Conservation (phyloP, 2,797 vertebrate genomes). For the Melanogrammus aeglefinus region DNA sequence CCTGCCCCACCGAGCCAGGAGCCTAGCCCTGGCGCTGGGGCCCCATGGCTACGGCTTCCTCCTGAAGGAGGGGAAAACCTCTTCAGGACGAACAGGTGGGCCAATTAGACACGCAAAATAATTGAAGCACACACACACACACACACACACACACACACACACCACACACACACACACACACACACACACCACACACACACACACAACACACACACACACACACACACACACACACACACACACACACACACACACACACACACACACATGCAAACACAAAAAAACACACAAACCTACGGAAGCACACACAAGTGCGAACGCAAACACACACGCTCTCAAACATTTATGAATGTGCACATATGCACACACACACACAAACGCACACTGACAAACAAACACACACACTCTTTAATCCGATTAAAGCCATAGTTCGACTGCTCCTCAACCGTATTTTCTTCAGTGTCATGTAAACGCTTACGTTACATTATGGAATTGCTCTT, state of each 20-base stretch:
- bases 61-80: slow-evolving; percentile 79
- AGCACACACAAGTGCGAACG: too few relatives aligned
- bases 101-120: background rate
- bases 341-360: too few relatives aligned
- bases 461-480: background rate
- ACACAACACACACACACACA: too few relatives aligned
- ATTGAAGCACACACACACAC: background rate
- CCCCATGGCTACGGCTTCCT: slow-evolving; percentile 84
- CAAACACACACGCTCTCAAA: background rate
- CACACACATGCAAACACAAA: too few relatives aligned
- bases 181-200: background rate
- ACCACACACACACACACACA: too few relatives aligned
- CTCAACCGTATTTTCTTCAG: too few relatives aligned
- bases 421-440: too few relatives aligned
- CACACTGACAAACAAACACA: background rate
- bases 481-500: background rate
- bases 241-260: background rate
- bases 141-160: background rate
- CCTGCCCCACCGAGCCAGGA: slow-evolving; percentile 77
- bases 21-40: slow-evolving; percentile 72
- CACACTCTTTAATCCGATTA: background rate
- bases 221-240: too few relatives aligned
- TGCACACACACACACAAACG: background rate
- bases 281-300: too few relatives aligned
- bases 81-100: slow-evolving; percentile 75